Base-by-base conservation (phyloP, 2,888 invertebrate species). In the Anarsia innoxiella region DNA sequence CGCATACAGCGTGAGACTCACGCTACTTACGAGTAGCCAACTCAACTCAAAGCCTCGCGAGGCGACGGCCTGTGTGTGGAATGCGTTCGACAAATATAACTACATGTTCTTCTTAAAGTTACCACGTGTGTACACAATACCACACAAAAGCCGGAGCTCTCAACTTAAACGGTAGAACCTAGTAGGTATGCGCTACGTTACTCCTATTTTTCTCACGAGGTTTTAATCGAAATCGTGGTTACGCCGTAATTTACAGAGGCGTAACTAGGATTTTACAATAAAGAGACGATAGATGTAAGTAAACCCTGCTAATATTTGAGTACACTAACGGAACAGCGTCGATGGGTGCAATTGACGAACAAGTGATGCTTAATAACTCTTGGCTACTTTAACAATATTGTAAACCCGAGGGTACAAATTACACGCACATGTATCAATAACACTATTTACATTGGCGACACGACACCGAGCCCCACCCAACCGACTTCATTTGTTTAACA, bases 291-390 rank as follows among this genome's bases (percentile, higher is more conserved):
- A 60, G 60, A 59, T 55, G 49, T 62, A 51, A 48, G 52, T 58
- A 51, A 62, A 59, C 59, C 61, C 61, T 50, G 59, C 66, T 63
- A 62, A 55, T 62, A 70, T 61, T 54, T 65, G 69, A 70, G 65
- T 69, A 65, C 53, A 65, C 72, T 72, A 78, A 75, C 66, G 62
- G 75, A 77, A 72, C 71, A 71, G 71, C 72, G 70, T 68, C 70
- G 73, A 79, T 71, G 71, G 63, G 84, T 84, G 84, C 84, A 82
- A 80, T 83, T 78, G 77, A 83, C 83, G 77, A 84, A 84, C 84
- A 73, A 84, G 84, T 84, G 84, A 76, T 74, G 70, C 75, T 76
- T 76, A 76, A 65, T 63, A 74, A 77, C 66, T 66, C 63, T 67
- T 70, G 69, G n/a, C n/a, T n/a, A n/a, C 80, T 83, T 83, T 73